Base-by-base conservation (phyloP, 2,797 vertebrate species). In the Epinephelus awoara region DNA sequence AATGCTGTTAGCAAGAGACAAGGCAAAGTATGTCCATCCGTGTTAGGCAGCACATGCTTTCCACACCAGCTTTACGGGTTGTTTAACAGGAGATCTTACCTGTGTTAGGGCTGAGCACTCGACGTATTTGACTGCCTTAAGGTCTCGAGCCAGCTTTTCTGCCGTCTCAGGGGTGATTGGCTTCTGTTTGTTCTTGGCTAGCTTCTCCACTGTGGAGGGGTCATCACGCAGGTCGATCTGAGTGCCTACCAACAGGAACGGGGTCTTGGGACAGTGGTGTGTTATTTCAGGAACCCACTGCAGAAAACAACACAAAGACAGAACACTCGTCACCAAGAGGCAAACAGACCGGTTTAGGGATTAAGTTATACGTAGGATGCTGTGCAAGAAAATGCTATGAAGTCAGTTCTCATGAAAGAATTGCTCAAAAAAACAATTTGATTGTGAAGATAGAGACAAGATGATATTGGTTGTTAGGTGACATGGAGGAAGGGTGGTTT, bases 121-220 rank as follows among this genome's bases (percentile, higher is more conserved):
- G 0, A 96, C 95, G 4, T 96, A 96, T 90, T 96, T 96, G 64
- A 96, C 96, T n/a, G 95, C 96, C 90, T 95, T 96, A 44, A 96
- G 92, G 83, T 96, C 95, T 1, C 94, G 93, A 59, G 95, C 95
- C 68, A 96, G 92, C 85, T 96, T 96, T 82, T 96, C 95, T 3
- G 94, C 94, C 0, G 94, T 95, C 87, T 96, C 96, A 0, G 93
- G 94, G 75, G 93, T 95, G 84, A 96, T 95, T 12, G 95, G 95
- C 86, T 96, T 96, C 89, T 96, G 96, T 90, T 96, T 96, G 92
- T 96, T 96, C 90, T 95, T 96, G 74, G 95, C 95, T 50, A 96
- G 89, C 89, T 95, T 96, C 85, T 95, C 95, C 75, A 93, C 93
- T 15, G 95, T 96, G 52, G 94, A 94, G 19, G 96, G 96, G 83